Conservation (phyloP, 1,140 invertebrate genomes). For the Pentalonia nigronervosa region DNA sequence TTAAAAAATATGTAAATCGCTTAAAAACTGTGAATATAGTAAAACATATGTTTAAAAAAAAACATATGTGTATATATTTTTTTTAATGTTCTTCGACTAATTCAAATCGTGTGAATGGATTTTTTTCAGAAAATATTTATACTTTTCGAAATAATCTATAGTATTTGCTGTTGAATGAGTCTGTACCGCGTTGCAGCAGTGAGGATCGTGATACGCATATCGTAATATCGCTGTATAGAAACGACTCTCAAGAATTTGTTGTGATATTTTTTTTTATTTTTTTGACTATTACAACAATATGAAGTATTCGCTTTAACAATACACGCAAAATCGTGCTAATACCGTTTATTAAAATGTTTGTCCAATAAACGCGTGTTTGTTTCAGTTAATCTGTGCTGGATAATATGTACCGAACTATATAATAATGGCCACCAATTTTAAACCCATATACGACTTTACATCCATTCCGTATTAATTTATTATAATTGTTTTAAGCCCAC, state of each 20-base stretch:
- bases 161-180: neutral
- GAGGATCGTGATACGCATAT: neutral
- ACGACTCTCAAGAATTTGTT: neutral
- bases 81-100: no score
- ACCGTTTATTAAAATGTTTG: neutral
- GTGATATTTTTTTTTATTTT: neutral
- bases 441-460: neutral
- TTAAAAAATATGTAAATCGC: neutral
- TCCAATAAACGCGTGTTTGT: neutral
- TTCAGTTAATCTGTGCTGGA: constrained; percentile 16
- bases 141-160: neutral
- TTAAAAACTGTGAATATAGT: neutral
- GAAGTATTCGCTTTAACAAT: neutral
- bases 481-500: constrained; percentile 18
- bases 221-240: neutral
- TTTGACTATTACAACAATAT: neutral
- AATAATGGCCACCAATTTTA: neutral
- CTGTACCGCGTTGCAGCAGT: neutral
- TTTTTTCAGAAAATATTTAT: neutral
- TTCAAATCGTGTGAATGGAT: neutral
- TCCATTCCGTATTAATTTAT: constrained; percentile 11
- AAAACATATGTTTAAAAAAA: no score
- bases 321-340: neutral
- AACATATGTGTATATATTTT: no score
- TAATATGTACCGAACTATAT: neutral